These are phyloP conservation scores for Luehdorfia chinensis DNA, from an alignment of 1,140 invertebrate species.

Conservation along the genomic window DNA sequence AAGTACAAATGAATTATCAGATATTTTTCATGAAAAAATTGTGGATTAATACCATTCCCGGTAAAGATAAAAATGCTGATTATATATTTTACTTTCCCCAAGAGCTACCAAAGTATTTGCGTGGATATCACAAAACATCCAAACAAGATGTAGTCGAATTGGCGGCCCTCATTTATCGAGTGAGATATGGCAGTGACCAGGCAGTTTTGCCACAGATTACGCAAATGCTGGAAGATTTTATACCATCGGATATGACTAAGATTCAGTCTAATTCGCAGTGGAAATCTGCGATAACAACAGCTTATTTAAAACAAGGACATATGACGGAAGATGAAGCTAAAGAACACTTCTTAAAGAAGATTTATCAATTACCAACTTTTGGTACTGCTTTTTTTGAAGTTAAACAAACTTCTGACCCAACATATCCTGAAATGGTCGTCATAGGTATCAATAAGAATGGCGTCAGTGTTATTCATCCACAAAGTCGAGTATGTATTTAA, in stretches of 20 bases:
- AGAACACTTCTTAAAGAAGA: constrained; percentile 88
- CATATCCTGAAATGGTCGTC: constrained; percentile 89
- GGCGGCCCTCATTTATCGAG: constrained; percentile 88
- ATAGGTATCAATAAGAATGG: constrained; percentile 95
- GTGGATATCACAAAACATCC: constrained; percentile 90
- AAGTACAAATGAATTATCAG: constrained; percentile 91
- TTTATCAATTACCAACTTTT: constrained; percentile 92
- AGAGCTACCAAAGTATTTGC: constrained; percentile 94
- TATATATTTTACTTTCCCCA: constrained; percentile 97
- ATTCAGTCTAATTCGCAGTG: constrained; percentile 87
- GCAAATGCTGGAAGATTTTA: constrained; percentile 84
- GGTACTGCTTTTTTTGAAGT: constrained; percentile 98
- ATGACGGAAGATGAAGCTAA: constrained; percentile 85
- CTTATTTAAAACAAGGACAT: constrained; percentile 81
- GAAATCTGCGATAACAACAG: constrained; percentile 85
- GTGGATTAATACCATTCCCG: constrained; percentile 94
- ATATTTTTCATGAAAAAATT: constrained; percentile 98
- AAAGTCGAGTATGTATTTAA: constrained; percentile 83
- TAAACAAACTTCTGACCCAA: constrained; percentile 90
- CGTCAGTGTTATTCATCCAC: constrained; percentile 91
- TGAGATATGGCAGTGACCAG: constrained; percentile 85
- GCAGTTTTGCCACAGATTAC: constrained; percentile 79
- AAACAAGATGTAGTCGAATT: constrained; percentile 89
- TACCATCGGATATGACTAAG: constrained; percentile 89
- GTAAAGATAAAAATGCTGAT: constrained; percentile 92